phyloP scores from a whole-genome alignment of 2,113 vertebrate species.

The Eulacestoma nigropectus region DNA sequence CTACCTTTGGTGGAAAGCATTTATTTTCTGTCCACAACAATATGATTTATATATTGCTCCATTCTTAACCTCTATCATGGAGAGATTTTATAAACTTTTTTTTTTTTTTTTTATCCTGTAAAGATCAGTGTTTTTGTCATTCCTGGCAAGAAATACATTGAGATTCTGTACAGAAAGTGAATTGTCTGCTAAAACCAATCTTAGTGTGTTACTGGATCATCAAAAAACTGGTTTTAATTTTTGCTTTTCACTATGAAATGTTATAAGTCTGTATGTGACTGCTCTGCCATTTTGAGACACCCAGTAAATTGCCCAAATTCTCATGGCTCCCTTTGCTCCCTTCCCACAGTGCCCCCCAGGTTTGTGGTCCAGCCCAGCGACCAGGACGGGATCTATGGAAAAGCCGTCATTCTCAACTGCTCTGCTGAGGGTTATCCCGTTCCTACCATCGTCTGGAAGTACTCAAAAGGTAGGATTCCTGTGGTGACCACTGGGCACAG shows the following conservation, averaged over 20 bases:
- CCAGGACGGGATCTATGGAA: constrained; percentile 96
- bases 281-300: background rate
- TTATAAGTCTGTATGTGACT: background rate
- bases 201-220: background rate
- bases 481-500: background rate
- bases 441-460: constrained; percentile 97
- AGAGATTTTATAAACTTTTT: background rate
- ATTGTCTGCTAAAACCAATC: background rate
- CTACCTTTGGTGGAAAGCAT: background rate
- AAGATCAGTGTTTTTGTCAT: background rate
- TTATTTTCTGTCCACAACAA: background rate
- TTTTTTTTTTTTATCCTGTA: background rate
- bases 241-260: rapidly evolving
- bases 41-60: background rate
- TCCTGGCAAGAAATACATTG: background rate
- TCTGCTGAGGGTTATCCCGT: constrained; percentile 96
- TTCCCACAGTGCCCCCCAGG: constrained; percentile 87
- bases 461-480: constrained; percentile 89
- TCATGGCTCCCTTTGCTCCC: background rate
- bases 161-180: background rate
- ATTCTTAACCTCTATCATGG: background rate
- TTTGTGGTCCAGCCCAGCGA: constrained; percentile 97
- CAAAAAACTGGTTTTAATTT: background rate
- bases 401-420: constrained; percentile 95
- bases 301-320: background rate